These are phyloP conservation scores for Carterocephalus palaemon DNA, from an alignment of 2,888 invertebrate genomes.

Conservation along the genomic window DNA sequence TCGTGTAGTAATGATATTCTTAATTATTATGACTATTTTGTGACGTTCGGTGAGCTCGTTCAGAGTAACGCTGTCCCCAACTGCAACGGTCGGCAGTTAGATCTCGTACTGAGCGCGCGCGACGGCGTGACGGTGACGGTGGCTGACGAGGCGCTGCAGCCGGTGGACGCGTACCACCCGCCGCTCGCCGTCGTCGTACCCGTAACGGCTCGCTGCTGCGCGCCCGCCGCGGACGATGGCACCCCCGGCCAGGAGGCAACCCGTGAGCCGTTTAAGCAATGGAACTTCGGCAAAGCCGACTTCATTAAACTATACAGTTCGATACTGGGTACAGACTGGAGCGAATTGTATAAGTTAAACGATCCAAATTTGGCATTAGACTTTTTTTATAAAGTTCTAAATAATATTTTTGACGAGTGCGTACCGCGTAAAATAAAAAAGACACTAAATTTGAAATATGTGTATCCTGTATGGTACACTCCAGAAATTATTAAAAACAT, in stretches of 20 bases:
- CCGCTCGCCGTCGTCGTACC: not conserved
- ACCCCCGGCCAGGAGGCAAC: not conserved
- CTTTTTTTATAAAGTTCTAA: conserved; percentile 26
- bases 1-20: too few relatives aligned
- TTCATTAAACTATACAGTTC: conserved; percentile 20
- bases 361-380: conserved; percentile 12
- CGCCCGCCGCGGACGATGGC: not conserved
- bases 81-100: too few relatives aligned
- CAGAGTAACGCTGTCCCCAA: too few relatives aligned
- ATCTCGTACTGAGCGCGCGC: too few relatives aligned
- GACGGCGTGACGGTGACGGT: not conserved
- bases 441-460: conserved; percentile 10
- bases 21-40: too few relatives aligned
- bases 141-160: not conserved
- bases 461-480: conserved; percentile 31
- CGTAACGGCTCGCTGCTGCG: not conserved
- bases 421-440: conserved; percentile 28
- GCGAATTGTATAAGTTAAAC: conserved; percentile 5
- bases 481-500: conserved; percentile 26
- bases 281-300: conserved; percentile 31
- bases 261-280: conserved; percentile 6
- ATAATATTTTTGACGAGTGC: conserved; percentile 21
- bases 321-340: conserved; percentile 25
- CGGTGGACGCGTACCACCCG: not conserved
- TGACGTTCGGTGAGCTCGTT: too few relatives aligned